Conservation (phyloP, 2,113 vertebrate genomes). For the Prolemur simus region DNA sequence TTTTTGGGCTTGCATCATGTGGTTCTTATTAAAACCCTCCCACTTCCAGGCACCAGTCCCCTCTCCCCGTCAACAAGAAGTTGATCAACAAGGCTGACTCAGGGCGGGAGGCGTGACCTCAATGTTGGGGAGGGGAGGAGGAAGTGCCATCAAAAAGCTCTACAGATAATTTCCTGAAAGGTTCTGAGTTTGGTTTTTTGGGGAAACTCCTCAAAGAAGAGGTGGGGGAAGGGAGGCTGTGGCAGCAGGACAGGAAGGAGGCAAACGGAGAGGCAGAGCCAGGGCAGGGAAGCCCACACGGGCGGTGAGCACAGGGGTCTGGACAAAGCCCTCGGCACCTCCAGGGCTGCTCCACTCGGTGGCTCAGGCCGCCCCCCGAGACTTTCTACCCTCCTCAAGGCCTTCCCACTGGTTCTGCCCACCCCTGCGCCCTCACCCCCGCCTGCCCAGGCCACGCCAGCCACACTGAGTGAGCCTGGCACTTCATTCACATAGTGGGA, state of each 20-base stretch:
- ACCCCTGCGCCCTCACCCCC: neutral
- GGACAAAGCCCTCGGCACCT: neutral
- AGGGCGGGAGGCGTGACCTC: neutral
- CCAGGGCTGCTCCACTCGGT: neutral
- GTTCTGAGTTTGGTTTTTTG: neutral
- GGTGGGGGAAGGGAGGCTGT: no score
- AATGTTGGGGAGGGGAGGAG: neutral
- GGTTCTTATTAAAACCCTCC: slow-evolving; percentile 34
- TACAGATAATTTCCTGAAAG: neutral
- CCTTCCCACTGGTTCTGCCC: neutral
- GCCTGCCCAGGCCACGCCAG: neutral
- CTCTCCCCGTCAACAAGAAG: neutral
- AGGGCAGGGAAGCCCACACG: no score
- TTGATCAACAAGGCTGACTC: neutral
- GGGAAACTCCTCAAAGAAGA: neutral
- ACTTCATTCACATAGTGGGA: slow-evolving; percentile 46
- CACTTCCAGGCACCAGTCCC: neutral
- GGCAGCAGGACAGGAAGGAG: neutral
- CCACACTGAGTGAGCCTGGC: neutral
- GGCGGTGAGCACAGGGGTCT: neutral
- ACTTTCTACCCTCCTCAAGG: neutral
- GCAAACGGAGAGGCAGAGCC: no score
- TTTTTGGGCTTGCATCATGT: neutral
- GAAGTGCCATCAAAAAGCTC: neutral
- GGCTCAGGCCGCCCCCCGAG: neutral